These are phyloP conservation scores for Conus ventricosus DNA, from an alignment of 1,140 invertebrate genomes.

Conservation along the genomic window DNA sequence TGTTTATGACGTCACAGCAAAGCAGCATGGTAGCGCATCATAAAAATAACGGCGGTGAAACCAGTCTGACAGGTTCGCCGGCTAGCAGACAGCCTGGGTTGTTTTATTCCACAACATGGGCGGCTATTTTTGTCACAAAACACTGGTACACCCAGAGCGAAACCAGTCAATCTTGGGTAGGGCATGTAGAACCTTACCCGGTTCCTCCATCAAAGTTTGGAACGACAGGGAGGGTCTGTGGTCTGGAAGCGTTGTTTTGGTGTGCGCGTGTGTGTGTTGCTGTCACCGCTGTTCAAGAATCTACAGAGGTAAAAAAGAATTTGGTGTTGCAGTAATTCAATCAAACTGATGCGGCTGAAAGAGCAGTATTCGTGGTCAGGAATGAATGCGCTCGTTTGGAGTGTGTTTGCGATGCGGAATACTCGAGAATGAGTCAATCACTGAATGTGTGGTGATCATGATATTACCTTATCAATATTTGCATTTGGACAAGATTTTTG, in stretches of 20 bases:
- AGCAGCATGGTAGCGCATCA: background rate
- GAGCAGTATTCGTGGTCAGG: too few relatives aligned
- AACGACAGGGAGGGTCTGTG: background rate
- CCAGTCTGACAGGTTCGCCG: constrained; percentile 37
- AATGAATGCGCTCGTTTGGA: too few relatives aligned
- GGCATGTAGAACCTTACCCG: constrained; percentile 14
- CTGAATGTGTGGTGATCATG: too few relatives aligned
- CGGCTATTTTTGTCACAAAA: constrained; percentile 41
- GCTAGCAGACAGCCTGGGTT: background rate
- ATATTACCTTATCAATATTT: too few relatives aligned
- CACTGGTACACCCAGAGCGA: constrained; percentile 28
- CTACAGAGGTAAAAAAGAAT: background rate
- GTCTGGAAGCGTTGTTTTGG: background rate
- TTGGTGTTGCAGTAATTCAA: too few relatives aligned
- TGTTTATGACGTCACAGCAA: background rate
- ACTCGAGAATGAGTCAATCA: too few relatives aligned
- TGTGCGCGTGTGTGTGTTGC: background rate
- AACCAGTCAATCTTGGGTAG: constrained; percentile 36
- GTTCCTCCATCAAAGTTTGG: background rate
- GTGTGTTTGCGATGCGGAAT: too few relatives aligned
- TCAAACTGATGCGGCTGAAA: too few relatives aligned
- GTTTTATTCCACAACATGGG: constrained; percentile 32
- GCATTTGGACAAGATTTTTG: too few relatives aligned
- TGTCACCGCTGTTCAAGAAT: background rate
- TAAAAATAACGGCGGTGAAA: constrained; percentile 23